Evolutionary conservation across 2,113 vertebrate species (phyloP).

Genomic region (Carassius auratus): DNA sequence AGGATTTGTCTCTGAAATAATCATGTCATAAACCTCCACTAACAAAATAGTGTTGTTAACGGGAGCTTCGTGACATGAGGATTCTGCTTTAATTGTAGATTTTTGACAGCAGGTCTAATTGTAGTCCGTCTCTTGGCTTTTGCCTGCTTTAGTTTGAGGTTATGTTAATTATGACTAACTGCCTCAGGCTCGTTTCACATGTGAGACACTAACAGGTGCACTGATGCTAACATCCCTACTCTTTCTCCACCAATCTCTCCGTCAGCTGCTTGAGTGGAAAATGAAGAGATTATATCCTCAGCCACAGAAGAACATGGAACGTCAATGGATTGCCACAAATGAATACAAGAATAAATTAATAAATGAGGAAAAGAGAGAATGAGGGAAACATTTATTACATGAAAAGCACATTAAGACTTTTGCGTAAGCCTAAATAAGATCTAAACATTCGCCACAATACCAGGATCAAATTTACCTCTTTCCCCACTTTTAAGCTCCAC

Average conservation of each 20-base stretch:
- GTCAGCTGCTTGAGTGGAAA: not conserved
- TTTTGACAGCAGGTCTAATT: slow-evolving; percentile 25
- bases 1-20: slow-evolving; percentile 10
- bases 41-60: not conserved
- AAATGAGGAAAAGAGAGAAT: not conserved
- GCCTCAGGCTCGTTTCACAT: slow-evolving; percentile 29
- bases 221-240: not conserved
- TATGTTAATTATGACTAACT: slow-evolving; percentile 29
- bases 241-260: not conserved
- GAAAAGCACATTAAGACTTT: too few species aligned
- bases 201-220: slow-evolving; percentile 28
- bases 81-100: slow-evolving; percentile 17
- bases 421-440: too few species aligned
- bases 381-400: not conserved
- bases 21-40: slow-evolving; percentile 6
- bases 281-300: not conserved
- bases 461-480: too few species aligned
- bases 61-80: not conserved
- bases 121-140: slow-evolving; percentile 23
- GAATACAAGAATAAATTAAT: not conserved
- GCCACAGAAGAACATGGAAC: not conserved
- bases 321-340: not conserved
- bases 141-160: slow-evolving; percentile 23
- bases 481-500: too few species aligned
- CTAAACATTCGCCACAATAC: too few species aligned